Evolutionary conservation across 2,888 invertebrate species (phyloP).

Genomic region (Cataglyphis cursor): DNA sequence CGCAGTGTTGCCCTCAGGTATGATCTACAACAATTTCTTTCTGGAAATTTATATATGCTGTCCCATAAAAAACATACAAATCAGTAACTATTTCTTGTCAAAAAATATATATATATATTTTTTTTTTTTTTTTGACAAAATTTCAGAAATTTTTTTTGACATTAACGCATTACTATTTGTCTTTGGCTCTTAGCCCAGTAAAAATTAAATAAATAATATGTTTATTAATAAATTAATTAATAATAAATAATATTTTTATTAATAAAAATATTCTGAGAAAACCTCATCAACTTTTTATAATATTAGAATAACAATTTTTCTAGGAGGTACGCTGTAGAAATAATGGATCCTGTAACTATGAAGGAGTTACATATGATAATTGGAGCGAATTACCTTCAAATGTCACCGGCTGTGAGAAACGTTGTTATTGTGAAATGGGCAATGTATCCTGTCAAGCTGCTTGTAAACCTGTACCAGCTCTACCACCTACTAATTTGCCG

Average conservation of each 20-base stretch:
- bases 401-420: conserved; percentile 94
- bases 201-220: no score
- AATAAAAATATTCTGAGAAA: neutral
- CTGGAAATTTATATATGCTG: neutral
- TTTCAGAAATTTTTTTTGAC: no score
- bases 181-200: no score
- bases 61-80: neutral
- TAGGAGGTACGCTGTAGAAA: conserved; percentile 92
- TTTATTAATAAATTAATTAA: no score
- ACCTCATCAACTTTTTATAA: neutral
- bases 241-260: no score
- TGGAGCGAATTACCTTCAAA: conserved; percentile 94
- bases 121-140: no score
- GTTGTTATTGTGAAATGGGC: conserved; percentile 96
- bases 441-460: conserved; percentile 94
- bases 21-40: neutral
- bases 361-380: conserved; percentile 90
- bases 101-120: neutral
- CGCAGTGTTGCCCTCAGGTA: conserved; percentile 92
- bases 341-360: conserved; percentile 94
- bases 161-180: no score
- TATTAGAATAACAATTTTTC: neutral
- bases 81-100: neutral
- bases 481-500: conserved; percentile 92
- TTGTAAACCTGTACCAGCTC: conserved; percentile 92